Base-by-base conservation (phyloP, 2,888 invertebrate genomes). In the Torymus auratus region DNA sequence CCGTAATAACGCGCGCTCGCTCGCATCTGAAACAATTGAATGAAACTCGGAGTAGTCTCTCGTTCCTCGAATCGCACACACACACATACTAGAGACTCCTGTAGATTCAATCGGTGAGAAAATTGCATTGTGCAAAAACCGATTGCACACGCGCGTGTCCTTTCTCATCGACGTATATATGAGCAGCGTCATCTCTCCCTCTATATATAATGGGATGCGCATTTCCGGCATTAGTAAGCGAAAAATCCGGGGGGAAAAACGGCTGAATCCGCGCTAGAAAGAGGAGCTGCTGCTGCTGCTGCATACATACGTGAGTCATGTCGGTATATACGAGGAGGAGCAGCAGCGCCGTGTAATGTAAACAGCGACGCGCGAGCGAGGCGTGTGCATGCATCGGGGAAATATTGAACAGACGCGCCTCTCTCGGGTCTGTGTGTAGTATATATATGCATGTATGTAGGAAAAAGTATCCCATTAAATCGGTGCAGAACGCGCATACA, bases 211-310 rank as follows among this genome's bases (percentile, higher is more conserved):
- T 4, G 53, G 28, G 12, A n/a, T 7, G 72, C 58, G 13, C 61
- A 56, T 70, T 76, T 81, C 74, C 78, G 64, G 73, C 70, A 61
- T 81, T 77, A 81, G 73, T 58, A 58, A 60, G 64, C 65, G 10
- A 64, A 61, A 77, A 77, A 52, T 14, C 28, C 12, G n/a, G 4
- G 14, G 15, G 58, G 64, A 62, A 68, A 78, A 73, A 56, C n/a
- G 56, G 53, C 12, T 50, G 67, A 72, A 77, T 71, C 71, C 60
- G 53, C 64, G 52, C 41, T 4, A 28, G 28, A 28, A 28, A 28
- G 28, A 28, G 1, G 20, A 28, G 28, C 28, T 28, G 28, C 20
- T 20, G 20, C 20, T 20, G 20, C 20, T 20, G 20, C 5, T 12
- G 11, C 14, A 11, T 4, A 53, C n/a, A 55, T 55, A 15, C 14